Evolutionary conservation across 2,888 invertebrate species (phyloP).

Genomic region (Agriopis leucophaearia): DNA sequence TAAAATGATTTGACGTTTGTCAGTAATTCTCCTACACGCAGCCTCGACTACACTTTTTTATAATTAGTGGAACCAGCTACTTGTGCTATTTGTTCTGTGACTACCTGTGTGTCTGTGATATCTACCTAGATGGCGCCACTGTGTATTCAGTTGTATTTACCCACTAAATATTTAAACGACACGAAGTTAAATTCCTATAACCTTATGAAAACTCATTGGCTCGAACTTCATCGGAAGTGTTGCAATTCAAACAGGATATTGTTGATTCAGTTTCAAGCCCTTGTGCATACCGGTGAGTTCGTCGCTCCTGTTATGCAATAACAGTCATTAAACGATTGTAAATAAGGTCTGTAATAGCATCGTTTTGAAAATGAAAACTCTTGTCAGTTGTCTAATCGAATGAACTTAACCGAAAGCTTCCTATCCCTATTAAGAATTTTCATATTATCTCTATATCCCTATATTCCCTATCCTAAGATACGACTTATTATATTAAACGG

Average conservation of each 20-base stretch:
- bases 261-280: constrained; percentile 32
- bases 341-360: not conserved
- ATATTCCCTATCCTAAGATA: too few species aligned
- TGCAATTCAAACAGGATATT: constrained; percentile 33
- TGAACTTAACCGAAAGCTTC: too few species aligned
- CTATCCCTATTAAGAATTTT: not conserved
- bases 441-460: not conserved
- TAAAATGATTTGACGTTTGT: too few species aligned
- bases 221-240: constrained; percentile 15
- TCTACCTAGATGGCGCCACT: constrained; percentile 8
- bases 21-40: too few species aligned
- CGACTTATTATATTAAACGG: too few species aligned
- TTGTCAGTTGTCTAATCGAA: not conserved
- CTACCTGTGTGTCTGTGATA: too few species aligned
- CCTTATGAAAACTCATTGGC: constrained; percentile 22
- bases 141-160: constrained; percentile 12
- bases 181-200: constrained; percentile 20
- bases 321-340: not conserved
- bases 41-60: too few species aligned
- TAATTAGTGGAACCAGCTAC: not conserved
- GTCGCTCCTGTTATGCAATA: constrained; percentile 16
- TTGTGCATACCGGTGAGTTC: constrained; percentile 15
- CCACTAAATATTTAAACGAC: constrained; percentile 22
- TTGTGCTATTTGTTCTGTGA: not conserved
- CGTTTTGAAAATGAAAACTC: not conserved